Evolutionary conservation across 2,797 vertebrate genomes (phyloP).

Genomic region (Pseudocheirus occidentalis): DNA sequence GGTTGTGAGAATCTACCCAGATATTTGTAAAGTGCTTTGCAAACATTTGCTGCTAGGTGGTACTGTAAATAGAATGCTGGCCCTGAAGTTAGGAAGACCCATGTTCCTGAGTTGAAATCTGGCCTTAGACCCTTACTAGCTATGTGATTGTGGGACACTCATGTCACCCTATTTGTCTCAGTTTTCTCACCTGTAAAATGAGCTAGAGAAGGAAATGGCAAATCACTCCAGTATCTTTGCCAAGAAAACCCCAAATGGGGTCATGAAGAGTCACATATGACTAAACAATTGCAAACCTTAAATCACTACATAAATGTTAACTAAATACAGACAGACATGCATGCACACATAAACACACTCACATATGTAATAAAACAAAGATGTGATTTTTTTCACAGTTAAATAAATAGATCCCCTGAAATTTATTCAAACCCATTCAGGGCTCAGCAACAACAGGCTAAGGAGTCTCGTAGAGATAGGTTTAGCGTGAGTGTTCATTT

Average conservation of each 20-base stretch:
- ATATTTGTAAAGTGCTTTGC: too few species aligned
- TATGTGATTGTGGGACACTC: neutral
- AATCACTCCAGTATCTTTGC: neutral
- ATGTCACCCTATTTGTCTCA: neutral
- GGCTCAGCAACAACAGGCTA: neutral
- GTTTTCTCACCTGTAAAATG: neutral
- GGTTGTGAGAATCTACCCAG: too few species aligned
- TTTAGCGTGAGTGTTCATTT: neutral
- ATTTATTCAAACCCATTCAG: neutral
- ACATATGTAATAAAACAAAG: neutral
- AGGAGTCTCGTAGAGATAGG: neutral
- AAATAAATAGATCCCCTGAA: neutral
- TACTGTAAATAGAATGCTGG: neutral
- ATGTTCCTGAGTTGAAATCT: neutral
- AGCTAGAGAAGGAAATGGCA: neutral
- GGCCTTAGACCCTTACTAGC: neutral
- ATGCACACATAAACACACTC: neutral
- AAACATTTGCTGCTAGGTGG: neutral
- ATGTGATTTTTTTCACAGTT: neutral
- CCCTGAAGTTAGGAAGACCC: neutral
- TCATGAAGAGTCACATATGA: neutral
- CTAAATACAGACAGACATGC: neutral
- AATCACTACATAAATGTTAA: neutral
- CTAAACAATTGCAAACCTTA: neutral
- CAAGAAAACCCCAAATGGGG: neutral